A percentile compares a stretch with the other conserved stretches of the same genome.
Conservation (phyloP, 2,888 invertebrate species). For the Liposcelis brunnea region DNA sequence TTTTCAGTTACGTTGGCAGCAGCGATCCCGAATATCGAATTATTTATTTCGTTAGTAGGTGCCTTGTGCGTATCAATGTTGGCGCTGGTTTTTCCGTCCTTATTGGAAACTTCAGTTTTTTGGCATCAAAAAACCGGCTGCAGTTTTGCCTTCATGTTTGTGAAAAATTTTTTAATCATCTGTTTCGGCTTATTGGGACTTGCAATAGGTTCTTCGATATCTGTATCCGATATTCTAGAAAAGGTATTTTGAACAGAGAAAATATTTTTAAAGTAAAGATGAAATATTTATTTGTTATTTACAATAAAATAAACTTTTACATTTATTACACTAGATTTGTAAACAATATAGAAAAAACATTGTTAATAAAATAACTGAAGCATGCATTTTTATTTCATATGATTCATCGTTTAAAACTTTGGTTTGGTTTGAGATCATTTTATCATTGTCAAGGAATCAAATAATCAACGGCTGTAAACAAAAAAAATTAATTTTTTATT, state of each 20-base stretch:
- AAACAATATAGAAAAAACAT: too few species aligned
- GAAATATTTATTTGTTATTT: too few species aligned
- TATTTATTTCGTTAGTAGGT: slow-evolving; percentile 58
- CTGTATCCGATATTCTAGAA: slow-evolving; percentile 41
- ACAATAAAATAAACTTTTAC: too few species aligned
- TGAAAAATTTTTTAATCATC: slow-evolving; percentile 44
- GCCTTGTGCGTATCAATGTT: slow-evolving; percentile 72
- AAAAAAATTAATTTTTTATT: too few species aligned
- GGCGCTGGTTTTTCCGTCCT: slow-evolving; percentile 74
- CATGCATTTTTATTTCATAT: too few species aligned
- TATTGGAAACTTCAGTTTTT: slow-evolving; percentile 64
- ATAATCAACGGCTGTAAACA: too few species aligned
- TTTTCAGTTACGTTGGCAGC: slow-evolving; percentile 61
- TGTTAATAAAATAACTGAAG: too few species aligned
- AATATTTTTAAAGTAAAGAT: too few species aligned
- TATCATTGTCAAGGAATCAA: too few species aligned
- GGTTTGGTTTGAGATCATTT: too few species aligned
- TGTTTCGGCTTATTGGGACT: slow-evolving; percentile 48
- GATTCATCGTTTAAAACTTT: too few species aligned
- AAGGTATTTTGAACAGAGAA: slow-evolving; percentile 37
- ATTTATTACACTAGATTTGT: too few species aligned
- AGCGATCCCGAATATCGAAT: slow-evolving; percentile 56
- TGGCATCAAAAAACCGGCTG: slow-evolving; percentile 45
- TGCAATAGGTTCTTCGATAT: slow-evolving; percentile 50
- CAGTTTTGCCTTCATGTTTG: slow-evolving; percentile 36